Conservation (phyloP, 2,888 invertebrate genomes). For the Drosophila neotestacea region DNA sequence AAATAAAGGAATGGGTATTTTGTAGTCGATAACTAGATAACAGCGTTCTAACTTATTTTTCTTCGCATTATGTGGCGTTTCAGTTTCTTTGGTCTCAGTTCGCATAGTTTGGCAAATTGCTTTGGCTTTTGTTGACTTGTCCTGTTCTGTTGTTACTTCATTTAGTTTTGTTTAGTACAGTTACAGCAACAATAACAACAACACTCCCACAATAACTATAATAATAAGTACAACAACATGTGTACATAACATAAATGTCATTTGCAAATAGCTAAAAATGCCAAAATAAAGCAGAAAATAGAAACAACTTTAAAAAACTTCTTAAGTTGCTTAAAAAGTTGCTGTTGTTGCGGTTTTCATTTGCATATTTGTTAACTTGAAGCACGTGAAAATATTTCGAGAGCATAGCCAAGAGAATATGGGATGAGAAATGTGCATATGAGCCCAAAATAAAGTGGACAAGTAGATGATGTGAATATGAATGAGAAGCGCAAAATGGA, state of each 20-base stretch:
- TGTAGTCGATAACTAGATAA: no score
- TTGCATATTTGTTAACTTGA: constrained; percentile 30
- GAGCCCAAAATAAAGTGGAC: constrained; percentile 10
- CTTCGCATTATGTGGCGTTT: neutral
- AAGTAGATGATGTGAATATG: neutral
- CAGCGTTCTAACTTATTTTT: no score
- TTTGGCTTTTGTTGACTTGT: constrained; percentile 54
- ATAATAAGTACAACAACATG: constrained; percentile 9
- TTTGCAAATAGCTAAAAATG: constrained; percentile 9
- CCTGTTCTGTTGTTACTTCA: constrained; percentile 43
- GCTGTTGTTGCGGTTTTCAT: constrained; percentile 14
- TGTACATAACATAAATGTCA: constrained; percentile 65
- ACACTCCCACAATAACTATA: constrained; percentile 7
- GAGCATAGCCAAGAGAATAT: no score
- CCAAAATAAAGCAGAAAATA: neutral
- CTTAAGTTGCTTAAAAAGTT: constrained; percentile 33
- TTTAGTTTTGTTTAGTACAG: constrained; percentile 44
- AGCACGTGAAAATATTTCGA: constrained; percentile 5
- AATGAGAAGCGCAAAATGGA: constrained; percentile 8
- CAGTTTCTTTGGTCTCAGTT: constrained; percentile 24
- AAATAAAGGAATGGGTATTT: no score
- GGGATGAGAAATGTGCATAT: neutral
- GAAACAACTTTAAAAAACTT: constrained; percentile 19
- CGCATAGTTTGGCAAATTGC: constrained; percentile 62
- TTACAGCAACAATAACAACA: constrained; percentile 13